Evolutionary conservation across 2,888 invertebrate genomes (phyloP).

Genomic region (Hyposoter didymator): DNA sequence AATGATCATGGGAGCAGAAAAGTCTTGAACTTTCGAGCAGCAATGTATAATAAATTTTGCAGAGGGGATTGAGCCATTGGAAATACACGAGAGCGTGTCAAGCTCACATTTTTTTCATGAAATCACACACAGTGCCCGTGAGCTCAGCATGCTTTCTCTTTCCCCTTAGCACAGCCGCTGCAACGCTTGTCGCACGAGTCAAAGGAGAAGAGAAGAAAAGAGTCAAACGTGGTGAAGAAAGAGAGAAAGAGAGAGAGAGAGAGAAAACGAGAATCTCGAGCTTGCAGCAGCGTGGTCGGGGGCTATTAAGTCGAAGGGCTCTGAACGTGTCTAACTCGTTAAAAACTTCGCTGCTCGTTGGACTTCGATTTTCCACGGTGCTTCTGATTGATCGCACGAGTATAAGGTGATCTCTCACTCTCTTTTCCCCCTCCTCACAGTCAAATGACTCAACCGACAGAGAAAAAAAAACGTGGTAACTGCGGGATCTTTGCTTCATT

Average conservation of each 20-base stretch:
- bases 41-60: conserved; percentile 12
- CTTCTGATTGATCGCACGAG: conserved; percentile 63
- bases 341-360: conserved; percentile 69
- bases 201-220: conserved; percentile 7
- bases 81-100: conserved; percentile 60
- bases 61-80: conserved; percentile 66
- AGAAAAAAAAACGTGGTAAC: background rate
- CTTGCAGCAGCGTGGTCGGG: conserved; percentile 63
- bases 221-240: conserved; percentile 1
- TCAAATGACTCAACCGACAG: background rate
- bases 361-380: conserved; percentile 67
- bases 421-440: background rate
- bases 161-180: conserved; percentile 32
- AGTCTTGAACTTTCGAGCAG: background rate
- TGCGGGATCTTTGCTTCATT: background rate
- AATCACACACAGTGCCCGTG: conserved; percentile 30
- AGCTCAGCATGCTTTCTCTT: conserved; percentile 30
- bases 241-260: conserved; percentile 13
- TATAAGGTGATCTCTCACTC: conserved; percentile 39
- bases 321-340: conserved; percentile 69
- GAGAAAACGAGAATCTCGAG: conserved; percentile 14
- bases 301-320: conserved; percentile 69
- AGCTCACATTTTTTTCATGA: conserved; percentile 58
- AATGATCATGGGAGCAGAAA: background rate
- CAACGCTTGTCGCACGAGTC: conserved; percentile 25